Evolutionary conservation across 1,140 invertebrate species (phyloP), one percentile per base, ranked within the genome.

Genomic region (Prorops nasuta): DNA sequence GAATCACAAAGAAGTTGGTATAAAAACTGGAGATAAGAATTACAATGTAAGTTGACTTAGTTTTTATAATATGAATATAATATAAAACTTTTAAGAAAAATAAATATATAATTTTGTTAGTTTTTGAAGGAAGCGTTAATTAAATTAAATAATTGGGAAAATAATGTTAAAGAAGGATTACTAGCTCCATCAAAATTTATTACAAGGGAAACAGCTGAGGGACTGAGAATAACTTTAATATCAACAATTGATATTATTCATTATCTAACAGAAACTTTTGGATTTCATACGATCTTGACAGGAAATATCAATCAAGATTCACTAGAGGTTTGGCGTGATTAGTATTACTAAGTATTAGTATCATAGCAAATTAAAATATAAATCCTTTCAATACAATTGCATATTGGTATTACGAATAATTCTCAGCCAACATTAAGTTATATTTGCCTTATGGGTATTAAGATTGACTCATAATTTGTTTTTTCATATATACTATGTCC

Each of bases 231-330:
- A 2, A 47, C 44, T 10, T 32, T 48, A 12, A 28, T 24, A 17
- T 48, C 50, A 3, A 52, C 31, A 15, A 15, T 52, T 1, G 18
- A 52, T 34, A 24, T 52, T 3, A 22, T 48, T 1, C n/a, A 3
- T 12, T 47, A 48, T 40, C 20, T 52, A 1, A 24, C 35, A 1
- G 15, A 52, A 19, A 14, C 47, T 10, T 52, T 16, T 40, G 24
- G 15, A 14, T 52, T 52, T 21, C 24, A 21, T 4, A 37, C 19
- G 10, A 36, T 43, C 17, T 48, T 44, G 17, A 52, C 41, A 1
- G 38, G 45, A 14, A 34, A 18, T 21, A 24, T 52, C 12, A 52
- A 52, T 16, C 50, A 52, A 16, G 41, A 52, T 48, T 19, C 44
- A 0, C 31, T 52, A 15, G 50, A 52, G 43, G 49, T 51, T n/a